These are phyloP conservation scores for Monochamus saltuarius DNA, from an alignment of 1,140 invertebrate species.

Conservation along the genomic window DNA sequence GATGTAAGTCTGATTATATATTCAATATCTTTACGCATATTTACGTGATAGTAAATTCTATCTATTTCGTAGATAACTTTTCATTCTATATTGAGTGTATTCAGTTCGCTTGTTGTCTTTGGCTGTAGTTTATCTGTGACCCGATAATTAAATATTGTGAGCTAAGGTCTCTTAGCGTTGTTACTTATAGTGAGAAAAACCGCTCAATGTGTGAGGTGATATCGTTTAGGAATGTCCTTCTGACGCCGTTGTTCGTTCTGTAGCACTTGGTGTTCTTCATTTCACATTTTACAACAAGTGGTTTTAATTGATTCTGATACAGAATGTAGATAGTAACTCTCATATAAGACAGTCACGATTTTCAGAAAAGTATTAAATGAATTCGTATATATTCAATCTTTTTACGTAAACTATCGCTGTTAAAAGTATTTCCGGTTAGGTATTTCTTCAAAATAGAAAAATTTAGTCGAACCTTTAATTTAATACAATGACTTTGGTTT, in stretches of 20 bases:
- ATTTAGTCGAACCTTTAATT: no score
- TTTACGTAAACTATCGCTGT: no score
- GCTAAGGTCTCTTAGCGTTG: conserved; percentile 33
- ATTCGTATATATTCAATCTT: no score
- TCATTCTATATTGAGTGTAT: neutral
- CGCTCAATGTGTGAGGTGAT: conserved; percentile 39
- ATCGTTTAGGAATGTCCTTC: conserved; percentile 13
- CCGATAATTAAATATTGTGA: conserved; percentile 19
- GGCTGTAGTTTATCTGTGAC: neutral
- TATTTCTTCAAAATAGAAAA: no score
- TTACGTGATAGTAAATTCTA: conserved; percentile 5
- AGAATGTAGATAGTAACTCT: no score
- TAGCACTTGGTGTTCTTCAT: neutral
- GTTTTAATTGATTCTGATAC: no score
- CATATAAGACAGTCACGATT: no score
- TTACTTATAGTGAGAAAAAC: conserved; percentile 39
- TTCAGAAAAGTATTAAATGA: no score
- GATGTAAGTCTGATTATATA: conserved; percentile 10
- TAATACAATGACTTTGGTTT: no score
- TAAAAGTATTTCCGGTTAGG: no score
- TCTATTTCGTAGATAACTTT: neutral
- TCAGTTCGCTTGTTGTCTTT: conserved; percentile 13
- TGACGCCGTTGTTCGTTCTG: no score
- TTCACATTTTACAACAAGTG: neutral
- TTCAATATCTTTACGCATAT: conserved; percentile 1